Evolutionary conservation across 1,140 invertebrate genomes (phyloP).

Genomic region (Drosophila chauvacae): DNA sequence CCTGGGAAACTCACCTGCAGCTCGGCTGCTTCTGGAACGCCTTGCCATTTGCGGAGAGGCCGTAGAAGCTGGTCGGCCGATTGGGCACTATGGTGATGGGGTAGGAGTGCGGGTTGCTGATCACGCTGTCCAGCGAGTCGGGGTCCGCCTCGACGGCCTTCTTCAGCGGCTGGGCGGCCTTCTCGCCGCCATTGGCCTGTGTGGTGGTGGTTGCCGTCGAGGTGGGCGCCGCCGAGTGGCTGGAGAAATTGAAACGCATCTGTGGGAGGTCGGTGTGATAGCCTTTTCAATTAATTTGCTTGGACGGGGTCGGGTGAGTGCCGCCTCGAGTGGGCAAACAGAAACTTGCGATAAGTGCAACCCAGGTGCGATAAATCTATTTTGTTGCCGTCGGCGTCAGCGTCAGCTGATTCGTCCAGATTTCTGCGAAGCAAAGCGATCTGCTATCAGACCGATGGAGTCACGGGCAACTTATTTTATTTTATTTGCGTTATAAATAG

Average conservation of each 20-base stretch:
- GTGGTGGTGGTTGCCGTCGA: constrained; percentile 19
- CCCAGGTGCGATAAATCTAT: constrained; percentile 59
- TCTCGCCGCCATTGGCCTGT: constrained; percentile 38
- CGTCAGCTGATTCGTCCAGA: constrained; percentile 35
- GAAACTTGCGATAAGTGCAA: constrained; percentile 63
- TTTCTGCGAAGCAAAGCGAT: constrained; percentile 12
- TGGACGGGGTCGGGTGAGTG: constrained; percentile 2
- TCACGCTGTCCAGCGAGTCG: constrained; percentile 83
- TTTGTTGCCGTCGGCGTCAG: constrained; percentile 10
- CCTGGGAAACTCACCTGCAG: constrained; percentile 69
- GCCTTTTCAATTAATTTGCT: constrained; percentile 40
- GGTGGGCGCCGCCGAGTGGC: constrained; percentile 53
- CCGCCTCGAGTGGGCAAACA: constrained; percentile 45
- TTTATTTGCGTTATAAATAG: constrained; percentile 15
- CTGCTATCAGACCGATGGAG: constrained; percentile 15
- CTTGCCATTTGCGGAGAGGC: constrained; percentile 63
- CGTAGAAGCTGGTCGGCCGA: constrained; percentile 74
- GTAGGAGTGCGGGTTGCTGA: constrained; percentile 82
- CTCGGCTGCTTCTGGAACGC: constrained; percentile 70
- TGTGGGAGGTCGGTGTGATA: constrained; percentile 44
- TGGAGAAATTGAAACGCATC: constrained; percentile 74
- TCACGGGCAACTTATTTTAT: constrained; percentile 11
- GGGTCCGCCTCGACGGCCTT: constrained; percentile 77
- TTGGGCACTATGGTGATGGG: constrained; percentile 83
- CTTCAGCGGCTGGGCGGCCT: constrained; percentile 59